Base-by-base conservation (phyloP, 2,113 vertebrate species). In the Ceratotherium simum region DNA sequence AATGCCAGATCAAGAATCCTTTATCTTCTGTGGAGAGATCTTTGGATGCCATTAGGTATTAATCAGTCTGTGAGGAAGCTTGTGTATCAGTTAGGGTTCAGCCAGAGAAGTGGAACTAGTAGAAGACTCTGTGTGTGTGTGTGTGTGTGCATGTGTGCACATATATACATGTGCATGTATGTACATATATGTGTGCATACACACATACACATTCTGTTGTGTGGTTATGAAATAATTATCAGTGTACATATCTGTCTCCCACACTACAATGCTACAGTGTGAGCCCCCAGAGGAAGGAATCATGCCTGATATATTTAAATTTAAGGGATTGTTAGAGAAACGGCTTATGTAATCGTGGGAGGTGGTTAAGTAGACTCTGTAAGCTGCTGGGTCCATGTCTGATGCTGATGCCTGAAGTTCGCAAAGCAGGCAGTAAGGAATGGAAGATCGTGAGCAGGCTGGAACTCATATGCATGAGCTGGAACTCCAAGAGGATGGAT, bases 101-200 rank as follows among this genome's bases (percentile, higher is more conserved):
- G n/a, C 18, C 60, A 31, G 21, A 81, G 7, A 86, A 80, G 42
- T 64, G 46, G 67, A 91, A 62, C 23, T 18, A 54, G 11, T 31
- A 29, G 42, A 4, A 73, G 39, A 31, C 12, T 36, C 2, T 46
- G 21, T 88, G 0, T 60, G 58, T 23, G 58, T 36, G 4, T 8
- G 31, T 58, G 0, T n/a, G 12, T n/a, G 7, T 27, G 46, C 5
- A 21, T 16, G 12, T 65, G 29, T 7, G 12, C 51, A 7, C 29
- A 8, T 21, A 16, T 27, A 6, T 1, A 5, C 17, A 13, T 36
- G 12, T 27, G 46, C 9, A 29, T 16, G 12, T 51, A 39, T 11
- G 18, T 67, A 11, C 27, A 4, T 33, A 10, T n/a, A 20, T 17
- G 0, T 6, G 31, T 25, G 17, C 10, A 3, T 36, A n/a, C 3